These are phyloP conservation scores for Chaenocephalus aceratus DNA, from an alignment of 2,113 vertebrate genomes.

Conservation along the genomic window DNA sequence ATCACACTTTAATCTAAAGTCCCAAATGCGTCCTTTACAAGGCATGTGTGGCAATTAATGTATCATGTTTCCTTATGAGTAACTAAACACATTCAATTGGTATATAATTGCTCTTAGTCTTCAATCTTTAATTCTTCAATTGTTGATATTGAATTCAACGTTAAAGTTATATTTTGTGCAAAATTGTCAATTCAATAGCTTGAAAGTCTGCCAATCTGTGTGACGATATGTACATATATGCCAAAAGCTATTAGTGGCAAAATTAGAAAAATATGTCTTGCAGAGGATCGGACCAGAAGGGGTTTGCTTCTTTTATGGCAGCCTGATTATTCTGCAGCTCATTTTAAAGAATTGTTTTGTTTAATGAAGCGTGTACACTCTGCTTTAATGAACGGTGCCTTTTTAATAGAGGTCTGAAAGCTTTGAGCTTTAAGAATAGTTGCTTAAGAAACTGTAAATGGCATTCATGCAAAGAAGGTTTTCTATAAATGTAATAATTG, in stretches of 20 bases:
- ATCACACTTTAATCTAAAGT: not conserved
- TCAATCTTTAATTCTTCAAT: no score
- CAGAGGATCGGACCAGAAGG: not conserved
- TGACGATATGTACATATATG: not conserved
- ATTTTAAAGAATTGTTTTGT: slow-evolving; percentile 16
- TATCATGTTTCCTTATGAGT: not conserved
- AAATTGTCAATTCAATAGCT: not conserved
- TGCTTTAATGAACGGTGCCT: slow-evolving; percentile 24
- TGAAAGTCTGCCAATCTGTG: not conserved
- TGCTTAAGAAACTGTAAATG: slow-evolving; percentile 16
- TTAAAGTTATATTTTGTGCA: not conserved
- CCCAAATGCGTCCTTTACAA: not conserved
- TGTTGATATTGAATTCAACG: not conserved
- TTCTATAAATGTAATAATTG: not conserved
- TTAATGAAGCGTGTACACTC: slow-evolving; percentile 47
- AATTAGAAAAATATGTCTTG: not conserved
- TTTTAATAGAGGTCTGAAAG: slow-evolving; percentile 24
- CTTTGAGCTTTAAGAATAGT: slow-evolving; percentile 30
- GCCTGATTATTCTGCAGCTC: slow-evolving; percentile 28
- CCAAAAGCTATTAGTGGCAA: slow-evolving; percentile 27
- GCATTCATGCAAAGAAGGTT: not conserved
- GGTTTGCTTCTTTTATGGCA: slow-evolving; percentile 12
- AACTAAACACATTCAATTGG: not conserved
- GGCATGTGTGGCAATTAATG: not conserved
- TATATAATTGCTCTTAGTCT: no score